phyloP scores from a whole-genome alignment of 1,140 invertebrate genomes.

The Hypothenemus hampei region DNA sequence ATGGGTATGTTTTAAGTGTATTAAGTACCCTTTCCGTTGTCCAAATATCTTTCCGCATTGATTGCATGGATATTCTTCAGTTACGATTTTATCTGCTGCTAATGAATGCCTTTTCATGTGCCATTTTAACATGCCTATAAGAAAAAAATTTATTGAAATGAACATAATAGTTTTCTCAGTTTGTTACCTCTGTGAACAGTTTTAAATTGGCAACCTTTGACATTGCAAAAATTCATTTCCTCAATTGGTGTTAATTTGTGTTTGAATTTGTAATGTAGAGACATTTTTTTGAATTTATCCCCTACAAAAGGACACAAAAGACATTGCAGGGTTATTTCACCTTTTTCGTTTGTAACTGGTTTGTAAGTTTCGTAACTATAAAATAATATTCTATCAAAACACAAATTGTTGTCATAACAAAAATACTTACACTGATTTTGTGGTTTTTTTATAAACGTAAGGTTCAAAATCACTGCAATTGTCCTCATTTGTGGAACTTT shows the following conservation, averaged over 20 bases:
- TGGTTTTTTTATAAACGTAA: slow-evolving; percentile 8
- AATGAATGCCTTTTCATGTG: slow-evolving; percentile 6
- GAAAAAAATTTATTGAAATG: background rate
- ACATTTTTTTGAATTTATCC: slow-evolving; percentile 7
- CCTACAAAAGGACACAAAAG: slow-evolving; percentile 6
- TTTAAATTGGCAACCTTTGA: slow-evolving; percentile 11
- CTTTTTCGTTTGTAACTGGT: background rate
- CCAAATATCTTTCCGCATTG: slow-evolving; percentile 7
- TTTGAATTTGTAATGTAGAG: slow-evolving; percentile 12
- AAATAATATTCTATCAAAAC: background rate
- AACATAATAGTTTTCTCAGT: too few relatives aligned
- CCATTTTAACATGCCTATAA: slow-evolving; percentile 7
- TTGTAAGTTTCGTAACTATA: slow-evolving; percentile 9
- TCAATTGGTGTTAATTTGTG: slow-evolving; percentile 7
- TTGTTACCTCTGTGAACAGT: slow-evolving; percentile 11
- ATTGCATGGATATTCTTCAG: background rate
- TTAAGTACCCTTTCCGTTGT: slow-evolving; percentile 5
- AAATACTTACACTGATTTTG: slow-evolving; percentile 4
- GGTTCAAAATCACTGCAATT: slow-evolving; percentile 4
- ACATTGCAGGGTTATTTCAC: background rate
- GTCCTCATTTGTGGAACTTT: background rate
- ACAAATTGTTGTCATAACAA: background rate
- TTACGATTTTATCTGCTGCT: background rate
- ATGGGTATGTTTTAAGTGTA: slow-evolving; percentile 10
- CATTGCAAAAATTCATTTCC: slow-evolving; percentile 12